A percentile compares a stretch with the other conserved stretches of the same genome.
Conservation (phyloP, 2,888 invertebrate species). For the Acheta domesticus region DNA sequence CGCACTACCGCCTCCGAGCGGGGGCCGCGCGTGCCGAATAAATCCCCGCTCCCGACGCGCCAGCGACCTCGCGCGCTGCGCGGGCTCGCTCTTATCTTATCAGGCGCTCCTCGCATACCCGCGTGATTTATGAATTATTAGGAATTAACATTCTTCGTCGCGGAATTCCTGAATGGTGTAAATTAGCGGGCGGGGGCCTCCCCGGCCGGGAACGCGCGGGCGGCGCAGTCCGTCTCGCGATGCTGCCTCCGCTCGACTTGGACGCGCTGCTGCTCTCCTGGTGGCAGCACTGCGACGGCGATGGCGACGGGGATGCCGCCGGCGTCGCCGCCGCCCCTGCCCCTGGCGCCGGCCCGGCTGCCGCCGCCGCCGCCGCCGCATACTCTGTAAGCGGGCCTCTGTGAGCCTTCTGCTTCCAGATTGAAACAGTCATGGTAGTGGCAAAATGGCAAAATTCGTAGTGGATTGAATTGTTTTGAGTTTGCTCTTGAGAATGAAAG, state of each 20-base stretch:
- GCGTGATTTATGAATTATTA: conserved; percentile 9
- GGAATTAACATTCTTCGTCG: conserved; percentile 12
- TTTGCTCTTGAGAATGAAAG: too few relatives aligned
- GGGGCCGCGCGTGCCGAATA: not conserved
- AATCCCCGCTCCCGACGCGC: not conserved
- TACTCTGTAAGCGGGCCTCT: too few relatives aligned
- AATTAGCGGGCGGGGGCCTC: not conserved
- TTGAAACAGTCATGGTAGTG: too few relatives aligned
- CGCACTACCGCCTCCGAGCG: not conserved
- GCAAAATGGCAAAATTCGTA: too few relatives aligned
- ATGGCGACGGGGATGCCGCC: too few relatives aligned
- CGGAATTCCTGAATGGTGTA: not conserved
- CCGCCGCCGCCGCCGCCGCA: too few relatives aligned
- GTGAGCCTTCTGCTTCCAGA: too few relatives aligned
- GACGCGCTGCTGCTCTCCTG: not conserved
- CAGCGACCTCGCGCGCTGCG: not conserved
- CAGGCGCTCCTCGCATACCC: not conserved
- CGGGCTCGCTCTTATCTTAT: not conserved
- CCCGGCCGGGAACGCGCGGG: too few relatives aligned
- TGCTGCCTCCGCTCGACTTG: conserved; percentile 5
- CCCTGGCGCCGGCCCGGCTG: too few relatives aligned
- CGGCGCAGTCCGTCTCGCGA: not conserved
- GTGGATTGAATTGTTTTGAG: too few relatives aligned
- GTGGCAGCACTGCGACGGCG: not conserved
- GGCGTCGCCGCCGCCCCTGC: too few relatives aligned